Base-by-base conservation (phyloP, 1,140 invertebrate genomes). In the Drosophila tsacasi region DNA sequence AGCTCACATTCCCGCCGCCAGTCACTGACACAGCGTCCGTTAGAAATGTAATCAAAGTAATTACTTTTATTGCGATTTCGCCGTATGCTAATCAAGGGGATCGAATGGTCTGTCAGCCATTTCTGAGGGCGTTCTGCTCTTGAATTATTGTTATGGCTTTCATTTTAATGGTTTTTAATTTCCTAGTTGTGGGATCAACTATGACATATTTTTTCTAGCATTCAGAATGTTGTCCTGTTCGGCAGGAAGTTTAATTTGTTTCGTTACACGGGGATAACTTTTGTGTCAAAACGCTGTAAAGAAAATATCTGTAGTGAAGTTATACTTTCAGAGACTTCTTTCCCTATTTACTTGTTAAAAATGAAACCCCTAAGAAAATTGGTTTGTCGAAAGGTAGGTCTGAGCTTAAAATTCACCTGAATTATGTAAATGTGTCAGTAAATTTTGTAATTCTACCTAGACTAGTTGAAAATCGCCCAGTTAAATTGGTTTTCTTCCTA, bases 41-140 rank as follows among this genome's bases (percentile, higher is more conserved):
- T 85, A 81, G 82, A 85, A 81, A 81, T 75, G 82, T 85, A 85
- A 86, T 82, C 79, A 79, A 83, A 86, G 79, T 86, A 85, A 85
- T 85, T 81, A 81, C 79, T 75, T 85, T 85, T 81, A 85, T 85
- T 84, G 66, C 67, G 77, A 84, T 84, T 84, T 65, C 35, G 39
- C 64, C 72, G 81, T 69, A 81, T 72, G 69, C 76, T 85, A 84
- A 81, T 85, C 82, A 86, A 80, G 63, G 32, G 67, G 30, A 65
- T 60, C 46, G 60, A 69, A 61, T 62, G 79, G 57, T 40, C 49
- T 63, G 44, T 54, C 52, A 47, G 54, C 23, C 60, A 52, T 60
- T 54, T 46, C 68, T 75, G 37, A 57, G 47, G 47, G 23, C 64
- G 35, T 42, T 76, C 69, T 40, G 27, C n/a, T 42, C 49, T 64